These are phyloP conservation scores for Myiothlypis coronata DNA, from an alignment of 2,797 vertebrate genomes.

Conservation along the genomic window DNA sequence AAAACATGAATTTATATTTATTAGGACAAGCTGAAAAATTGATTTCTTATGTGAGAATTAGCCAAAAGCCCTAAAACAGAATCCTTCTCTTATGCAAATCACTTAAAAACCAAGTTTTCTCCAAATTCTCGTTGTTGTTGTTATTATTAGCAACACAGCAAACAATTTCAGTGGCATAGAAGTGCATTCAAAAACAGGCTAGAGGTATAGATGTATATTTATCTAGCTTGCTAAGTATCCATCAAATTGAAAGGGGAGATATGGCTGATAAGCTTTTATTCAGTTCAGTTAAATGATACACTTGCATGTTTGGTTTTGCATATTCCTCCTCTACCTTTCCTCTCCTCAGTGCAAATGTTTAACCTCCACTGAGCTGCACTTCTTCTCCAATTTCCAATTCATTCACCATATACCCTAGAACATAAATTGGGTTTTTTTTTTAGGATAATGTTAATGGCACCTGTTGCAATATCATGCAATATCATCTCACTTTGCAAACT, in stretches of 20 bases:
- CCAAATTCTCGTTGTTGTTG: neutral
- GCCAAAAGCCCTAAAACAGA: neutral
- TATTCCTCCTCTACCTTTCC: neutral
- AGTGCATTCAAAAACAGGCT: neutral
- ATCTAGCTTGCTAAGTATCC: neutral
- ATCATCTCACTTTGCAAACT: neutral
- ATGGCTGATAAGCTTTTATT: neutral
- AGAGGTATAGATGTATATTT: neutral
- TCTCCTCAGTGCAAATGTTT: neutral
- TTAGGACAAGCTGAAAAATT: neutral
- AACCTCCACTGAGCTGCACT: neutral
- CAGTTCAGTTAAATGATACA: neutral
- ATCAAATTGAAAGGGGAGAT: neutral
- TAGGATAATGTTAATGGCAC: neutral
- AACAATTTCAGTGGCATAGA: neutral
- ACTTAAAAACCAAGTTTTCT: neutral
- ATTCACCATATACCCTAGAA: neutral
- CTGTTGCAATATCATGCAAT: fast-evolving
- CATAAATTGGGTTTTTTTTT: neutral
- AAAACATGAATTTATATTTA: neutral
- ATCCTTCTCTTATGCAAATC: neutral
- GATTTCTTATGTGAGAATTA: neutral
- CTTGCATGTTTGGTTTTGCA: neutral
- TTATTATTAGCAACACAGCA: neutral
- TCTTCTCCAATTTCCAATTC: neutral